Evolutionary conservation across 2,888 invertebrate genomes (phyloP), one percentile per base, ranked within the genome.

Genomic region (Matsumyia berberina): DNA sequence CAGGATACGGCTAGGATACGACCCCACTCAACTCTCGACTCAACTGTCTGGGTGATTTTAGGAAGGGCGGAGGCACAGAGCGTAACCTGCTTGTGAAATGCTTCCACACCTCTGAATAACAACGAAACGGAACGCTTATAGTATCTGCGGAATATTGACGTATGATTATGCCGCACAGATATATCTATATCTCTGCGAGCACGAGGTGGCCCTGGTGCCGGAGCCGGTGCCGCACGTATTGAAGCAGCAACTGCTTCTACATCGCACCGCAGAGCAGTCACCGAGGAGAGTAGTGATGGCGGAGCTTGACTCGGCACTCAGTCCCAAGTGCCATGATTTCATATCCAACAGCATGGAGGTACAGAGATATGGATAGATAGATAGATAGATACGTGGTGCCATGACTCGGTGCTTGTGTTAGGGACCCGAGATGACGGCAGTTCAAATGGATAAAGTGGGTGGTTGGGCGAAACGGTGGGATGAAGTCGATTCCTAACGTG

Each of bases 291-390:
- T 62, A 55, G 46, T 39, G 49, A 60, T 66, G 49, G 58, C 58
- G 62, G 73, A 70, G 70, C 80, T 85, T 80, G 80, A 79, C 69
- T 83, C 85, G 85, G 76, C 81, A 77, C 81, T 86, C 86, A 60
- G 81, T 86, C 66, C 81, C 81, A 86, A 86, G 86, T 86, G 86
- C 86, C 86, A 86, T 86, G 86, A 86, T 86, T 86, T 86, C 77
- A 76, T 86, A 86, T 86, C 85, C 81, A 72, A 76, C 76, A 80
- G 77, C 76, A 49, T 67, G 57, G 72, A 72, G 76, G 66, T 81
- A 46, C 74, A 70, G 76, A 60, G 80, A 62, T 85, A 80, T 85
- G 51, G 74, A 31, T 79, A 79, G 73, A 79, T 46, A 49, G 72
- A 17, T 73, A 73, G 70, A 67, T 77, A 67, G 35, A 46, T 70